phyloP scores from a whole-genome alignment of 2,888 invertebrate species.

The Pammene aurita region DNA sequence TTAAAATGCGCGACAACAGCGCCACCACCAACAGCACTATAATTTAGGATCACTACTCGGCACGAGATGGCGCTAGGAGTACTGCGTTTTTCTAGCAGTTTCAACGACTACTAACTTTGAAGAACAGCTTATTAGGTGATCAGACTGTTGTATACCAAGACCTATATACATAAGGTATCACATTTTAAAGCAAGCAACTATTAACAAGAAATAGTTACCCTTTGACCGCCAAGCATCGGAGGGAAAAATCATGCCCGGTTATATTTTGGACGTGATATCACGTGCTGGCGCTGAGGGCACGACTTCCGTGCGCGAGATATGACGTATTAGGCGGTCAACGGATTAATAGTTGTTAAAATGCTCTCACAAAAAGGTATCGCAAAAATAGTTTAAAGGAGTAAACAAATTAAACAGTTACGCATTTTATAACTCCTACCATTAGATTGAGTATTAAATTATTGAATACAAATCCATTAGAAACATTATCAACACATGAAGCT shows the following conservation, averaged over 20 bases:
- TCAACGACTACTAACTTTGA: not conserved
- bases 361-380: not conserved
- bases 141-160: constrained; percentile 5
- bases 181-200: not conserved
- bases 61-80: constrained; percentile 25
- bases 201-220: too few relatives aligned
- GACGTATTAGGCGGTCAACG: too few relatives aligned
- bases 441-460: too few relatives aligned
- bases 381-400: not conserved
- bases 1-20: not conserved
- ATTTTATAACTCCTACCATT: not conserved
- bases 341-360: not conserved
- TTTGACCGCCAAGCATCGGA: too few relatives aligned
- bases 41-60: constrained; percentile 1
- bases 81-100: not conserved
- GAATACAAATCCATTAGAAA: too few relatives aligned
- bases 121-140: constrained; percentile 12
- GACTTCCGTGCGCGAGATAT: too few relatives aligned
- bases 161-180: not conserved
- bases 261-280: too few relatives aligned
- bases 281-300: too few relatives aligned
- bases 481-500: too few relatives aligned
- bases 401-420: too few relatives aligned
- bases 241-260: too few relatives aligned
- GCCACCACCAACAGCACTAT: not conserved